Evolutionary conservation across 2,797 vertebrate genomes (phyloP).

Genomic region (Uromys caudimaculatus): DNA sequence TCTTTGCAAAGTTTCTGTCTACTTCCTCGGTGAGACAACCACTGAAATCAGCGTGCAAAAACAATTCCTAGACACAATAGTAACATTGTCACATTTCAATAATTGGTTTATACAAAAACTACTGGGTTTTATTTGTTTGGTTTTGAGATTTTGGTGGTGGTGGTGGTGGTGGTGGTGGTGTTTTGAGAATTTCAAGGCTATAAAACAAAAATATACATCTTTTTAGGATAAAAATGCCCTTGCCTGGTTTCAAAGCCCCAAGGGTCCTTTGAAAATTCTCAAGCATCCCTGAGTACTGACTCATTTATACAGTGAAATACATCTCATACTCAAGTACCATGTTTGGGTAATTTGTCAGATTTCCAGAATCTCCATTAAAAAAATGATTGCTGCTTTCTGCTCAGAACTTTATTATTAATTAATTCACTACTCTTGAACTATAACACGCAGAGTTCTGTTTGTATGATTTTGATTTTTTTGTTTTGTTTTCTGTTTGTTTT

Average conservation of each 20-base stretch:
- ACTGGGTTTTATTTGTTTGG: neutral
- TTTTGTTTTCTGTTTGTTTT: neutral
- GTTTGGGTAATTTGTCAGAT: conserved; percentile 6
- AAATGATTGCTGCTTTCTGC: conserved; percentile 23
- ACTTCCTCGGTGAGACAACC: neutral
- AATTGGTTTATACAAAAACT: neutral
- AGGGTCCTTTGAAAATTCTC: conserved; percentile 20
- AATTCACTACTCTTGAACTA: conserved; percentile 42
- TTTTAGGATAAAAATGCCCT: neutral
- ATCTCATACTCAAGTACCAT: neutral
- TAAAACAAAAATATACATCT: neutral
- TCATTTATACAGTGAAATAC: neutral
- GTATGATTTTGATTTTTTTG: neutral
- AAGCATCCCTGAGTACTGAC: neutral
- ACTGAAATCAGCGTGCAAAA: conserved; percentile 39
- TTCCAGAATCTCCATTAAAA: neutral
- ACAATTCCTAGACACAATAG: neutral
- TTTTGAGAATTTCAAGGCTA: neutral
- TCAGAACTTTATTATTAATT: conserved; percentile 57
- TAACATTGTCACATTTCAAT: conserved; percentile 39
- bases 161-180: too few relatives aligned
- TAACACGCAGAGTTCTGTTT: neutral
- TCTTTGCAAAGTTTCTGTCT: conserved; percentile 26
- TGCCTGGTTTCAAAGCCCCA: conserved; percentile 35
- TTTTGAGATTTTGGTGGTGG: neutral